phyloP scores from a whole-genome alignment of 2,888 invertebrate genomes.

The Caenorhabditis macrosperma region DNA sequence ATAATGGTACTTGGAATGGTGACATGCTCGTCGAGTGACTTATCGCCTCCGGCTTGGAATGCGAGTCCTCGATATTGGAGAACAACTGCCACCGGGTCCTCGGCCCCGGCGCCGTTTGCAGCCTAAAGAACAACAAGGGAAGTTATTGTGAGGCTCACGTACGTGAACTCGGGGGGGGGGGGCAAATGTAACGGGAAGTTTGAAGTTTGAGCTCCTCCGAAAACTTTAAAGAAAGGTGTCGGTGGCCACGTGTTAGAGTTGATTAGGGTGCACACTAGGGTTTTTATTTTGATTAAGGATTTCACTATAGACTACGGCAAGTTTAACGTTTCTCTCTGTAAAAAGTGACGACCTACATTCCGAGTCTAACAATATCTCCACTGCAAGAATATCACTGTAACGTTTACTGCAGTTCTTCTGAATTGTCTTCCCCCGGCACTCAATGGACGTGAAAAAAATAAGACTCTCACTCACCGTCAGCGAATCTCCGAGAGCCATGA shows the following conservation, averaged over 20 bases:
- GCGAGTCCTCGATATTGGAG: slow-evolving; percentile 73
- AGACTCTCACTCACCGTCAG: slow-evolving; percentile 68
- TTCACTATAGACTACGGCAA: no score
- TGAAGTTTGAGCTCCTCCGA: no score
- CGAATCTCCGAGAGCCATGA: slow-evolving; percentile 72
- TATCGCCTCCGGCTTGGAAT: slow-evolving; percentile 73
- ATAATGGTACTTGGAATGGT: slow-evolving; percentile 69
- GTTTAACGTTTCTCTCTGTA: no score
- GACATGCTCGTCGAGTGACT: slow-evolving; percentile 68
- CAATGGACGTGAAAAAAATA: not conserved
- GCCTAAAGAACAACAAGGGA: slow-evolving; percentile 49
- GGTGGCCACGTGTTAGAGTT: no score
- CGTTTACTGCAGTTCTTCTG: no score
- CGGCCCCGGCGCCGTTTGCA: slow-evolving; percentile 70
- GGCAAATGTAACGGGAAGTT: not conserved
- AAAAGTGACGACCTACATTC: no score
- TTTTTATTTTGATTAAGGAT: no score
- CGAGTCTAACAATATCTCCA: no score
- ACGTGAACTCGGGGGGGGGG: not conserved
- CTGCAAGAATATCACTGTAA: no score
- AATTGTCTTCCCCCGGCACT: no score
- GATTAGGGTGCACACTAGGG: no score
- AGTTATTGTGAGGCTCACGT: not conserved
- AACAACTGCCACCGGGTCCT: slow-evolving; percentile 70
- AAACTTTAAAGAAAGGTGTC: no score